Evolutionary conservation across 2,888 invertebrate species (phyloP).

Genomic region (Thumatha senex): DNA sequence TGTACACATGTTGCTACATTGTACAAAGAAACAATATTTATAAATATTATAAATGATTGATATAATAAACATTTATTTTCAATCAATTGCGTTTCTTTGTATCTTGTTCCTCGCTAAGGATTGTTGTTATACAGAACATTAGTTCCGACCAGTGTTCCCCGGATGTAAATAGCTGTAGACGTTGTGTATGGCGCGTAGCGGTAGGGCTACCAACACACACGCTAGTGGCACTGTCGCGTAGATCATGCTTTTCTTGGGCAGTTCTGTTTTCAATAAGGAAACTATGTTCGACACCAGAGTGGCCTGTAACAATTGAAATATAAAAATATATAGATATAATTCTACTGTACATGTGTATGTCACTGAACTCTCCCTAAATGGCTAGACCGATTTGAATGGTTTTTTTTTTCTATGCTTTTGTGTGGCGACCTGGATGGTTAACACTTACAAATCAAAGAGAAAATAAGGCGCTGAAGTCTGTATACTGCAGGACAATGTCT

Average conservation of each 20-base stretch:
- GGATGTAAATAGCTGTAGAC: conserved; percentile 46
- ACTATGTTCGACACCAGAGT: conserved; percentile 47
- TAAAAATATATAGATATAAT: no score
- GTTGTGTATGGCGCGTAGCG: conserved; percentile 57
- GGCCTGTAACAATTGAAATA: conserved; percentile 40
- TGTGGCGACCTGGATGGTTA: no score
- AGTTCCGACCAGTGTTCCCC: background rate
- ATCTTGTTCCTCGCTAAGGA: background rate
- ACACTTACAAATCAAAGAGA: no score
- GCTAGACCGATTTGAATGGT: no score
- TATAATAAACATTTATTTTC: conserved; percentile 81
- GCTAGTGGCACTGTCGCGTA: conserved; percentile 48
- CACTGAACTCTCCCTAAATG: no score
- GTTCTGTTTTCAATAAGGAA: conserved; percentile 43
- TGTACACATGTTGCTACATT: conserved; percentile 73
- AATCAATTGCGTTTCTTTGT: conserved; percentile 56
- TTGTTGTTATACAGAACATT: background rate
- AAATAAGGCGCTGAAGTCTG: no score
- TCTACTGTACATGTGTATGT: no score
- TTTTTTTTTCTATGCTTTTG: no score
- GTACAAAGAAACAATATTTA: conserved; percentile 82
- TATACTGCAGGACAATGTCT: no score
- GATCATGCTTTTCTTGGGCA: conserved; percentile 45
- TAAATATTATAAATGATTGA: conserved; percentile 80
- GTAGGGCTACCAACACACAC: conserved; percentile 47